Percentiles rank a stretch among this genome's conserved stretches.
These are phyloP conservation scores for Lydus trimaculatus DNA, from an alignment of 2,888 invertebrate species.

Conservation along the genomic window DNA sequence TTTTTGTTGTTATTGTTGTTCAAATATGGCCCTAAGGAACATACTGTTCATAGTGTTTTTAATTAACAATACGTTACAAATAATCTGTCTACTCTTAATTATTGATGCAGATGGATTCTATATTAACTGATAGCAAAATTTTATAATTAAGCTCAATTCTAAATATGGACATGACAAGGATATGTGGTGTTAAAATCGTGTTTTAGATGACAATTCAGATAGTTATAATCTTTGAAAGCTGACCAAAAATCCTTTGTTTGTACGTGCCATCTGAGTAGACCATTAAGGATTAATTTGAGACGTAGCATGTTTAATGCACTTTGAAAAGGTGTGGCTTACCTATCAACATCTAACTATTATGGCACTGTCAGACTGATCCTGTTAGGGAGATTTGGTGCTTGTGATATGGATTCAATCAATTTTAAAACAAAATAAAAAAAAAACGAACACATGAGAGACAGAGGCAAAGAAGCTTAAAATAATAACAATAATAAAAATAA, in stretches of 20 bases:
- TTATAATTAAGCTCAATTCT: background rate
- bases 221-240: conserved; percentile 21
- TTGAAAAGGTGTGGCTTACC: conserved; percentile 55
- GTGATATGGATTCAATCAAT: conserved; percentile 12
- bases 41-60: background rate
- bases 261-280: conserved; percentile 25
- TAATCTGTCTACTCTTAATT: background rate
- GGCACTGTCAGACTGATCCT: conserved; percentile 47
- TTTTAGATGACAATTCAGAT: conserved; percentile 13
- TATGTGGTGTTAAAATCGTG: conserved; percentile 2
- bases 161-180: background rate
- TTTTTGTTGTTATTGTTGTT: too few relatives aligned
- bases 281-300: conserved; percentile 48
- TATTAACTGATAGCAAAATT: background rate
- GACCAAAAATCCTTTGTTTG: conserved; percentile 25
- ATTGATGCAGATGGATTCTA: background rate
- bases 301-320: conserved; percentile 50
- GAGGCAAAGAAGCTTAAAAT: background rate
- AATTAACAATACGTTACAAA: background rate
- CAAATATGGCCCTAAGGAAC: conserved; percentile 28
- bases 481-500: background rate
- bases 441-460: background rate
- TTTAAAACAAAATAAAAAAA: background rate
- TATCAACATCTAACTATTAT: conserved; percentile 47
- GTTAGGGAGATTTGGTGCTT: conserved; percentile 34